Evolutionary conservation across 30 jellyfish, hydroid and myxozoan genomes (phyloP), one percentile per base, ranked within the genome.

Genomic region (Euphysa ruthae): DNA sequence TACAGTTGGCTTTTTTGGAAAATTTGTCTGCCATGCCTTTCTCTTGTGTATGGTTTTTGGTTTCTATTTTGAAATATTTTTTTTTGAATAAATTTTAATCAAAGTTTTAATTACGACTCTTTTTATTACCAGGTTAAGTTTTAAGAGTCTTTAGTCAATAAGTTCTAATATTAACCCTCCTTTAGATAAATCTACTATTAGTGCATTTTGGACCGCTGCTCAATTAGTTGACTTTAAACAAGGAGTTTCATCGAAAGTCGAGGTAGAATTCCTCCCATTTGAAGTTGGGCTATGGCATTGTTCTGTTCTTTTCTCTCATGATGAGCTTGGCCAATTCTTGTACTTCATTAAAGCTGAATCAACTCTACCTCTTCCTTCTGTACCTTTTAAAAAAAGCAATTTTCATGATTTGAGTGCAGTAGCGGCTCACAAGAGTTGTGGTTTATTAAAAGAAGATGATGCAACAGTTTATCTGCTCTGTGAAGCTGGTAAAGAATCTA

Each of bases 321-420:
- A 73, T 60, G 88, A 74, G 19, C 72, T 88, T 16, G 97, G 97
- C 15, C 94, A 88, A 34, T 77, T 88, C 49, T 81, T 88, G 16
- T 88, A 80, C 64, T 79, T 93, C 0, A 63, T 88, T 46, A 93
- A 88, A 57, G 97, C 94, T 14, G 93, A 81, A 0, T 55, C 94
- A 0, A 42, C 43, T 10, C 83, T 88, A 6, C 97, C 97, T 1
- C 58, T 74, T 65, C 93, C 94, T 6, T 31, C 89, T 22, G 51
- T 79, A 58, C 97, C 97, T 1, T 80, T 55, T 49, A 61, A 62
- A 12, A 81, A 66, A 22, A 46, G 49, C 4, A 55, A 55, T 15
- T 26, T 26, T 49, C 87, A 93, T 14, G 77, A 74, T 12, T 68
- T 81, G 34, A 70, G 93, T 32, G 83, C 93, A 43, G 32, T 62